Evolutionary conservation across 2,888 invertebrate genomes (phyloP), one percentile per base, ranked within the genome.

Genomic region (Cyaniris semiargus): DNA sequence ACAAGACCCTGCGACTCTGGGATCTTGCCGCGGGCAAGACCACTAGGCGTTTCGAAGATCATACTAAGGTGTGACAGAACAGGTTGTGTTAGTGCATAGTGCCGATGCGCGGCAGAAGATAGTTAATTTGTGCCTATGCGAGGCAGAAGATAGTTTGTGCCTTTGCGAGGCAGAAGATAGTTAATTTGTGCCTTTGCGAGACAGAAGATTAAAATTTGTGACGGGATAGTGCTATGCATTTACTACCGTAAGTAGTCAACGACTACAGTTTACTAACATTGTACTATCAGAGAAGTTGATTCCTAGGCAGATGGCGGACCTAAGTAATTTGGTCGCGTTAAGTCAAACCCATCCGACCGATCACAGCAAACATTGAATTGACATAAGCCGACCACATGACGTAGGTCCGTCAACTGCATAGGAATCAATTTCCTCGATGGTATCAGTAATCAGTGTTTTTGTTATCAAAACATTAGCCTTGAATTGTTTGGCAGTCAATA

Each of bases 1-100:
- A 99, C 95, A 99, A 98, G 94, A 99, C 99, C 78, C 95, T 99
- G 78, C 97, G 99, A 84, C 95, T 99, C 76, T 99, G 99, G 99
- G 99, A 99, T 95, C 96, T 99, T 89, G 98, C 98, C 83, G 98
- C 98, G 81, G 98, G 98, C 86, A 97, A 97, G 90, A 98, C 99
- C 13, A 99, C 99, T 78, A 96, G 99, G 89, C 97, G 98, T 88
- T 99, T 99, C 92, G 98, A 98, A 95, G 99, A 99, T 93, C 99
- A 99, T 96, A 99, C 98, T 87, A 99, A 99, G 98, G 98, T 98
- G 96, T 96, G 96, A 95, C 81, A 89, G 90, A 89, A 90, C 86
- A 83, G 80, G 80, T 87, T 87, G 86, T 81, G 83, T 81, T 83
- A 34, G 58, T 86, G 84, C 81, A 81, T 84, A 85, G 91, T 82